phyloP scores from a whole-genome alignment of 2,888 invertebrate species.

The Cataglyphis livida region DNA sequence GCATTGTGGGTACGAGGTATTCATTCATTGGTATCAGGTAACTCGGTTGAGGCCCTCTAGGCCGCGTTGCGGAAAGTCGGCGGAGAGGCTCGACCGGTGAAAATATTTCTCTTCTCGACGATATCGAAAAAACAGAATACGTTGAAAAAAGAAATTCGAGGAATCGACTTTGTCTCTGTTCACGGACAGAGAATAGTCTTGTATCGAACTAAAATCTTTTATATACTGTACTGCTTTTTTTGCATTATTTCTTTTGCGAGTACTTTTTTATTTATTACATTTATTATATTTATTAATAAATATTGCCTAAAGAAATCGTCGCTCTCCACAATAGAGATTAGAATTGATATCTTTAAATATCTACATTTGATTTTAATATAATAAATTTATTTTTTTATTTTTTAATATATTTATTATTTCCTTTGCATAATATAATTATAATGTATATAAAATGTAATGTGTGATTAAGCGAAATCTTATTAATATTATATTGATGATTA shows the following conservation, averaged over 20 bases:
- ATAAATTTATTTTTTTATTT: neutral
- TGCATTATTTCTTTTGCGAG: neutral
- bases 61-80: conserved; percentile 63
- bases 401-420: neutral
- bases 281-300: neutral
- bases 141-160: conserved; percentile 72
- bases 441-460: neutral
- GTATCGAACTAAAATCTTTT: conserved; percentile 58
- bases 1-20: conserved; percentile 76
- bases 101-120: conserved; percentile 60
- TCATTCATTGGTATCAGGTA: conserved; percentile 83
- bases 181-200: conserved; percentile 74
- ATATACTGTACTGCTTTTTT: conserved; percentile 60
- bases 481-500: neutral
- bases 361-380: neutral
- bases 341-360: neutral
- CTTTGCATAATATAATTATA: neutral
- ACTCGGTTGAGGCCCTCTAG: conserved; percentile 71
- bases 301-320: neutral
- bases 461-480: neutral
- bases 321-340: neutral
- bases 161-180: conserved; percentile 80
- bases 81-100: conserved; percentile 61
- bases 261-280: conserved; percentile 23
- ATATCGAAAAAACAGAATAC: conserved; percentile 61